Evolutionary conservation across 2,888 invertebrate genomes (phyloP), one percentile per base, ranked within the genome.

Genomic region (Drosophila hamatofila): DNA sequence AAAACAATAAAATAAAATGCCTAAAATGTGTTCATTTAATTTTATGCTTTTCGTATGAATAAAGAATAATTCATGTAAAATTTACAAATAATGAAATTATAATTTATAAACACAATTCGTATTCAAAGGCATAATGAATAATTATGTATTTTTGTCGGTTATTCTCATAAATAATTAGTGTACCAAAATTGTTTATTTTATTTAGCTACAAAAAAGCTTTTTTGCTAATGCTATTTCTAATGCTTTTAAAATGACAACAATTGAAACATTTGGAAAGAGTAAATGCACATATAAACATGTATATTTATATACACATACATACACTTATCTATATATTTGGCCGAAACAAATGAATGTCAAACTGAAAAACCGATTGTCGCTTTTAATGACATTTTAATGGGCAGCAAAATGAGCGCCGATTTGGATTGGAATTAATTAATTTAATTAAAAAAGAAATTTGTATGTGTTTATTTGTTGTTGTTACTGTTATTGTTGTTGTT

Each of bases 341-440:
- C 18, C 30, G 30, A 27, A 59, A 41, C 33, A 39, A 63, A 59
- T 44, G 23, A 65, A 65, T 27, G 66, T 52, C 33, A 60, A 71
- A 65, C 59, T 39, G 48, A 65, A 71, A 63, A 65, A 63, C 27
- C 58, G 69, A 68, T 69, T 80, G 67, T 73, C 73, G 78, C 60
- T 72, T 71, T 83, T 89, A 89, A 83, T 81, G 87, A 78, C 89
- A 87, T 83, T 83, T 83, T 83, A 83, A 83, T 83, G 88, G 81
- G 84, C 78, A 65, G 75, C 81, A 75, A 83, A 89, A 83, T 80
- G 72, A 61, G 73, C 75, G 55, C 56, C 75, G 71, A 75, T 75
- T 83, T 80, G 59, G 75, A 48, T 69, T 59, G 44, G 62, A 82
- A 83, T 87, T 81, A 83, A 83, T 75, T 67, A 69, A 89, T 68